A percentile compares a stretch with the other conserved stretches of the same genome.
Evolutionary conservation across 2,888 invertebrate genomes (phyloP).

Genomic region (Catotricha subobsoleta): DNA sequence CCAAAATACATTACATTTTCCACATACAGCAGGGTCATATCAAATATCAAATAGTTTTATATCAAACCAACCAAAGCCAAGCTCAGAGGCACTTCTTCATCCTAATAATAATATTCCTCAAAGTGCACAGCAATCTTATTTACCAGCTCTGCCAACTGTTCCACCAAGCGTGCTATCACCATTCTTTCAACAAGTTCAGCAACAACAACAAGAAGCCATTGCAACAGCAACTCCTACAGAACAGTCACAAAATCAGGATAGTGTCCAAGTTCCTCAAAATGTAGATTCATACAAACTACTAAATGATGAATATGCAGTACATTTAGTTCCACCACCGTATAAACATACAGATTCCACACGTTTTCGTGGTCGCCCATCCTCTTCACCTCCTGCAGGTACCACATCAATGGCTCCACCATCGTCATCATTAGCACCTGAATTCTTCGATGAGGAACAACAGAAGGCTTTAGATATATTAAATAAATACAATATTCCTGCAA

Average conservation of each 20-base stretch:
- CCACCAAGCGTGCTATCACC: constrained; percentile 11
- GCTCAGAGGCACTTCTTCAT: background rate
- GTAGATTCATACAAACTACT: background rate
- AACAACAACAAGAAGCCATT: background rate
- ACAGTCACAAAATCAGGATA: background rate
- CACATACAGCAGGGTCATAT: constrained; percentile 1
- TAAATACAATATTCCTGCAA: constrained; percentile 11
- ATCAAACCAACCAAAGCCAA: constrained; percentile 1
- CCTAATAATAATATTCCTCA: background rate
- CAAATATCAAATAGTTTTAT: constrained; percentile 2
- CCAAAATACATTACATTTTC: constrained; percentile 1
- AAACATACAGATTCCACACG: constrained; percentile 9
- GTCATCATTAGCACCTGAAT: background rate
- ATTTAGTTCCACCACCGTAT: constrained; percentile 10
- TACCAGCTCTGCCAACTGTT: constrained; percentile 9
- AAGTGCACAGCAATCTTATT: background rate
- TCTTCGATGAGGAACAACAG: constrained; percentile 6
- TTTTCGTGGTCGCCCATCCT: constrained; percentile 2
- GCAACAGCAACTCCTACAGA: background rate
- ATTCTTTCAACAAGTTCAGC: constrained; percentile 9
- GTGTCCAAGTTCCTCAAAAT: background rate
- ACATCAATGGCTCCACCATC: background rate
- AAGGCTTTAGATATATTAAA: constrained; percentile 9
- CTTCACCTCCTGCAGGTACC: constrained; percentile 3
- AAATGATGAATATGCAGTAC: constrained; percentile 8